A percentile compares a stretch with the other conserved stretches of the same genome.
These are phyloP conservation scores for Tipula vernalis DNA, from an alignment of 2,888 invertebrate genomes.

Conservation along the genomic window DNA sequence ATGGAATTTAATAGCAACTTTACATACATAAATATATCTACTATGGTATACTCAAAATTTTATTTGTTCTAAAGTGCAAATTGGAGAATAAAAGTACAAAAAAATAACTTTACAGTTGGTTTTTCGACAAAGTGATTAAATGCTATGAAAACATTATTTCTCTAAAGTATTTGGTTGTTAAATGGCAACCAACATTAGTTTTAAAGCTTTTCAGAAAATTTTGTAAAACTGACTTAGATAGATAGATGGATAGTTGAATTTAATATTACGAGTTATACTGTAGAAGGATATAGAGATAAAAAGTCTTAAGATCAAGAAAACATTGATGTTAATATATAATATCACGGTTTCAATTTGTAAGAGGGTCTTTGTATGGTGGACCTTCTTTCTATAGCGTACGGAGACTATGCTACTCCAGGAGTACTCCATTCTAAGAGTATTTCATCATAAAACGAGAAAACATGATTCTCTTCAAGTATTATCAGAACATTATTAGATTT, in stretches of 20 bases:
- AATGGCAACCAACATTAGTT: not conserved
- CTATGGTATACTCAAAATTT: not conserved
- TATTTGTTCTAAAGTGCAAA: not conserved
- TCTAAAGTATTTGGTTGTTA: not conserved
- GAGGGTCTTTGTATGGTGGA: no score
- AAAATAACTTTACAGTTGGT: not conserved
- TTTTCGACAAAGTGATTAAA: not conserved
- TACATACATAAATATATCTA: not conserved
- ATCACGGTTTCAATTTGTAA: no score
- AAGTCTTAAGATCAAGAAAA: no score
- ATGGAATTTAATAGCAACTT: no score
- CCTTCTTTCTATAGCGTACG: no score
- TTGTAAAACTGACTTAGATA: not conserved
- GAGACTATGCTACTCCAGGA: no score
- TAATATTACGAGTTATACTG: not conserved
- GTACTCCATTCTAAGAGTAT: no score
- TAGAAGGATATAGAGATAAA: no score
- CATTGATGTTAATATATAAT: no score
- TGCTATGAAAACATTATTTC: not conserved
- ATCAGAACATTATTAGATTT: no score
- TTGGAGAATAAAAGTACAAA: not conserved
- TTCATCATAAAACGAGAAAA: no score
- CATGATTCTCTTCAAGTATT: no score
- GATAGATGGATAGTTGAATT: not conserved
- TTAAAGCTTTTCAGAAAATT: not conserved